Evolutionary conservation across 2,113 vertebrate species (phyloP), one percentile per base, ranked within the genome.

Genomic region (Copsychus sechellarum): DNA sequence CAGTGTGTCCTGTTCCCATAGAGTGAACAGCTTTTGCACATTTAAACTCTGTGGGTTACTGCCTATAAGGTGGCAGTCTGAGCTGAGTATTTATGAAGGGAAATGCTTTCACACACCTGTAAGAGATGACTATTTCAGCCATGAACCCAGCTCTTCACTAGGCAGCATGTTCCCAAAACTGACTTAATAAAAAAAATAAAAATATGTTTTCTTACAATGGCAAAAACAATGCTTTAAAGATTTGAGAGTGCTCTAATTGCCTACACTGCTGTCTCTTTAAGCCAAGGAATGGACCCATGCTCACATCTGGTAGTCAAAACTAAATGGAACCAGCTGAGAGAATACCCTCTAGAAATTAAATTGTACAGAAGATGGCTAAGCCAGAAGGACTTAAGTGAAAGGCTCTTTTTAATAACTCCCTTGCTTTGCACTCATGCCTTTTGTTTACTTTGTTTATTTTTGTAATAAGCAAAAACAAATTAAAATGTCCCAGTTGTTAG

Each of bases 381-480:
- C 90, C 92, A 93, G 90, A 96, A 95, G 80, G 88, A 88, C 94
- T 96, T 88, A 86, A 86, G 92, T 94, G 79, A 91, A 96, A 97
- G 90, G 95, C 86, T 84, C 80, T 62, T 92, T 95, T 97, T 97
- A 95, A 96, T 95, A 94, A 61, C 40, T 85, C 90, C 66, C 86
- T 90, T 94, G 62, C 86, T 95, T 95, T 96, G 83, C 90, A 83
- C 66, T 93, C 76, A 95, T 93, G 91, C 95, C 83, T 95, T 97
- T 95, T 94, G 96, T 97, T 97, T 97, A 96, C 93, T 88, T 93
- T 92, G 87, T 88, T 85, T 81, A 91, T 87, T 77, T 85, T 96
- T 96, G 86, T 94, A 94, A 95, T 95, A 97, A 97, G 92, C 91
- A 93, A 95, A 97, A 97, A 92, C 88, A 96, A 96, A 94, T 94